These are phyloP conservation scores for Lutra lutra DNA, from an alignment of 2,797 vertebrate genomes.

Conservation along the genomic window DNA sequence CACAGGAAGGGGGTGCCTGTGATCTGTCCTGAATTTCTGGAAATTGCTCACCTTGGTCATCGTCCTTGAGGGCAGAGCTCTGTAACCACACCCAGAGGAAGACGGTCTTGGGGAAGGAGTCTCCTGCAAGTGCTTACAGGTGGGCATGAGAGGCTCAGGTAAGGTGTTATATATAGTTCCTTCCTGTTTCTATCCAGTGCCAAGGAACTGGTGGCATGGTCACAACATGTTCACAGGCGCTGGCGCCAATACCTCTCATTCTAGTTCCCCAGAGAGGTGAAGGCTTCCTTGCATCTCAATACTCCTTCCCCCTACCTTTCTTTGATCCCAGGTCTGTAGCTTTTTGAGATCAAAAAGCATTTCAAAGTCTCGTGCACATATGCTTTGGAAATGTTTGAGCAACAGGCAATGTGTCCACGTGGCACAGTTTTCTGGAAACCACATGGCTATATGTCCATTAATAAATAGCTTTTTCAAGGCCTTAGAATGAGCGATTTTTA, in stretches of 20 bases:
- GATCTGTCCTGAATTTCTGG: background rate
- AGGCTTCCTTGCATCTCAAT: background rate
- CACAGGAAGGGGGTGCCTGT: background rate
- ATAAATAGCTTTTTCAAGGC: constrained; percentile 43
- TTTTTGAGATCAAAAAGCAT: constrained; percentile 44
- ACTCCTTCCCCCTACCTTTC: background rate
- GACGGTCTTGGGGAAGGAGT: background rate
- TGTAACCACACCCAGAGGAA: background rate
- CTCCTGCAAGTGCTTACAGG: background rate
- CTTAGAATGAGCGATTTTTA: constrained; percentile 18
- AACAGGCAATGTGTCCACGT: background rate
- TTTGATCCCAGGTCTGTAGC: background rate
- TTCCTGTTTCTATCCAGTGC: background rate
- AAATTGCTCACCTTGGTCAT: background rate
- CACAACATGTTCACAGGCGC: background rate
- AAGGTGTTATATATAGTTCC: background rate
- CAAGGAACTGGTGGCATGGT: background rate
- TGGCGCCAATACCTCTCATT: background rate
- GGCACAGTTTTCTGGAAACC: constrained; percentile 36
- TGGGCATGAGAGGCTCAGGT: background rate
- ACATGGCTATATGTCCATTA: constrained; percentile 30
- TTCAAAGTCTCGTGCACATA: background rate
- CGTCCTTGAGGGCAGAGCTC: background rate
- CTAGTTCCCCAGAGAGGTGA: background rate
- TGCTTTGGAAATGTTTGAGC: constrained; percentile 25